Base-by-base conservation (phyloP, 2,888 invertebrate genomes). In the Uloborus plumipes region DNA sequence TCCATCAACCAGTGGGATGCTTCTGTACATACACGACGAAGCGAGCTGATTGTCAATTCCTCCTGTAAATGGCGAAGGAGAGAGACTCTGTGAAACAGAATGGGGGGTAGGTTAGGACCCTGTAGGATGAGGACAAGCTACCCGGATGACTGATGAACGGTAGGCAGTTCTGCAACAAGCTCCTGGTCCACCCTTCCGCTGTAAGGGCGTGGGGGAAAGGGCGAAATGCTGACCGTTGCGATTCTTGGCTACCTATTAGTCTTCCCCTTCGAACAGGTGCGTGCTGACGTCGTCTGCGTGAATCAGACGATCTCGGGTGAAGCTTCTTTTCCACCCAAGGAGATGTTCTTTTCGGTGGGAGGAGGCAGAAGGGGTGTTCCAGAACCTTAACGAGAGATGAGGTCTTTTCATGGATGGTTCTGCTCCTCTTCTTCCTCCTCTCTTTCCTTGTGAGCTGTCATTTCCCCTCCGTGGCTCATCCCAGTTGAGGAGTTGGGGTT, bases 1-100 rank as follows among this genome's bases (percentile, higher is more conserved):
- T 80, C 73, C 73, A 80, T 80, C 79, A 80, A 80, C 61, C 79
- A 55, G 73, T 73, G 61, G 79, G 79, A 73, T 59, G 78, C 72
- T 69, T 70, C 70, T 77, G 62, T 77, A 55, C 26, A 39, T 39
- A 39, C 39, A 39, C 62, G 47, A 51, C 66, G 20, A 16, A 64
- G 9, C 13, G 50, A 66, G 11, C 69, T 62, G 53, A 79, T 72
- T 79, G 78, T 72, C 78, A 72, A 72, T 79, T 72, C 77, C 77
- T 70, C 59, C 75, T 39, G 64, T n/a, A 26, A 65, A 18, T 26
- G 53, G 47, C n/a, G 9, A 39, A 39, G 39, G 39, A 39, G 39
- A 39, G 39, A 39, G 39, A 39, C 11, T 39, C 39, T 39, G 11
- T 15, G 61, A 51, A 26, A 62, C 20, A 50, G 71, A 50, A 50